Percentiles rank a stretch among this genome's conserved stretches.
phyloP scores from a whole-genome alignment of 1,140 invertebrate species.

The Conopomorpha cramerella region DNA sequence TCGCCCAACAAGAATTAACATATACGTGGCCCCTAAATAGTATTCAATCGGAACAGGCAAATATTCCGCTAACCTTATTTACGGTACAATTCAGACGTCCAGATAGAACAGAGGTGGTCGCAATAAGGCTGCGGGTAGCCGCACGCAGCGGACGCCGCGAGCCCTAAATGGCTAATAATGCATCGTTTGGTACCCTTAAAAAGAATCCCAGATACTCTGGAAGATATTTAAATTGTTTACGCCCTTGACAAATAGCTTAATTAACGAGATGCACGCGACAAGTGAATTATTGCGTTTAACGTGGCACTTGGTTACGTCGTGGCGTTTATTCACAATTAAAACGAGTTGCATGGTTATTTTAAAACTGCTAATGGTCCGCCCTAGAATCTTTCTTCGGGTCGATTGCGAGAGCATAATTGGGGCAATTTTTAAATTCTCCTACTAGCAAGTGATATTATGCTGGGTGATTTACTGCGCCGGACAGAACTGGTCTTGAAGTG shows the following conservation, averaged over 20 bases:
- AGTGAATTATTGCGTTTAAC: slow-evolving; percentile 44
- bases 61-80: slow-evolving; percentile 53
- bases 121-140: slow-evolving; percentile 43
- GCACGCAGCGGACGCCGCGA: slow-evolving; percentile 42
- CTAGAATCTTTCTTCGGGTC: background rate
- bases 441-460: no score
- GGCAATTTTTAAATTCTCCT: background rate
- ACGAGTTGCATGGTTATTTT: slow-evolving; percentile 14
- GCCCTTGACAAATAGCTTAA: slow-evolving; percentile 59
- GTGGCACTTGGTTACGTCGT: slow-evolving; percentile 24
- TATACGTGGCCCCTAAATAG: no score
- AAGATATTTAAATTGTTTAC: slow-evolving; percentile 53
- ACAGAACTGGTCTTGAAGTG: no score
- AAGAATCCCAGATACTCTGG: slow-evolving; percentile 27
- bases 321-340: slow-evolving; percentile 17
- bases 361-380: slow-evolving; percentile 3
- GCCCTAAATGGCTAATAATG: slow-evolving; percentile 60
- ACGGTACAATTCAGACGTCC: slow-evolving; percentile 57
- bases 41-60: slow-evolving; percentile 27
- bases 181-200: slow-evolving; percentile 37
- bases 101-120: slow-evolving; percentile 51
- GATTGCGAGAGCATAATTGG: background rate
- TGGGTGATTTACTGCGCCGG: no score
- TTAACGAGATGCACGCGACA: slow-evolving; percentile 50
- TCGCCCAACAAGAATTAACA: no score